Base-by-base conservation (phyloP, 2,888 invertebrate genomes). In the Spilarctia lutea region DNA sequence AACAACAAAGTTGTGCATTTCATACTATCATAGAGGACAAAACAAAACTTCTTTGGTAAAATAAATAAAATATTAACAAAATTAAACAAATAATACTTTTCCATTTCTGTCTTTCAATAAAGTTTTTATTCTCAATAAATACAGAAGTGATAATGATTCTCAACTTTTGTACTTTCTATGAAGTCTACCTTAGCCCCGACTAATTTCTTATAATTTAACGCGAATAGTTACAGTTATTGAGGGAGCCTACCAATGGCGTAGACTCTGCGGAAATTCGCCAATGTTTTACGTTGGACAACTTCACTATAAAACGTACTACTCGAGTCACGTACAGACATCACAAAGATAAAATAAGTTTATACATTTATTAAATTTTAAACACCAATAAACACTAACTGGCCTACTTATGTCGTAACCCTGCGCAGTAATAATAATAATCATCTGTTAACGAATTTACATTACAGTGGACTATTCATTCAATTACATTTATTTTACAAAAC, bases 1-100 rank as follows among this genome's bases (percentile, higher is more conserved):
- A 94, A 92, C 90, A 94, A 94, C 92, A 90, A 92, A 94, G 91
- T 96, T 96, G 95, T 96, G 95, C 95, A 93, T 91, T 86, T 88
- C 88, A 87, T 89, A 84, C 84, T 87, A 84, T 83, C 86, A 81
- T 81, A 78, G 72, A 80, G 75, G 81, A 80, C 75, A 81, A 85
- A 86, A 88, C 86, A 87, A 89, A 90, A 87, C 85, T 78, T 85
- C 87, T 86, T 88, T 88, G 88, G 87, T 89, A 87, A 84, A 83
- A 83, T 56, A 91, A 89, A 91, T 89, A 90, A 90, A 91, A 89
- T 87, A 87, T 89, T 82, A 83, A 86, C 85, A 89, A 88, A 85
- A 85, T 84, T 86, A 87, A 90, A 89, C 85, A 89, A 89, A 77
- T 77, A 75, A 79, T 85, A 86, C 75, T 85, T 85, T 84, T 81